Conservation (phyloP, 2,113 vertebrate genomes). For the Austrofundulus limnaeus region DNA sequence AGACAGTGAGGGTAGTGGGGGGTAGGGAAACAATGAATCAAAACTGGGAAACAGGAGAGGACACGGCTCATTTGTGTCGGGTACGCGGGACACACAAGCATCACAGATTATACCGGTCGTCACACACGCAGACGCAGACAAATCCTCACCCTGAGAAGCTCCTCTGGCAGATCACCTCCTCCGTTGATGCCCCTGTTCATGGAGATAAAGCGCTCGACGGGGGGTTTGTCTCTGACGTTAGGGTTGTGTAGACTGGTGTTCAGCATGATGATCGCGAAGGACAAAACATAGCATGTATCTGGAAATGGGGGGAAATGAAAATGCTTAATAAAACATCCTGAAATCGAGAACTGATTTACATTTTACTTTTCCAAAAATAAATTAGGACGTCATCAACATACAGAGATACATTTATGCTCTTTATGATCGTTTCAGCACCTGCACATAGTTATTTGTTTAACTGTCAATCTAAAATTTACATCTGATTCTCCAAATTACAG, state of each 20-base stretch:
- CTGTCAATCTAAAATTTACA: no score
- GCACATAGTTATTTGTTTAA: not conserved
- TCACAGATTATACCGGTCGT: constrained; percentile 17
- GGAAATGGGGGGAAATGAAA: not conserved
- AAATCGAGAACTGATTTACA: not conserved
- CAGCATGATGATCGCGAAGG: constrained; percentile 97
- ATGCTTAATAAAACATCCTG: not conserved
- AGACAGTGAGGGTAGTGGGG: not conserved
- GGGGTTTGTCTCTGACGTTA: constrained; percentile 95
- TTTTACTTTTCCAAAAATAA: no score
- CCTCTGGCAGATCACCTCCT: constrained; percentile 95
- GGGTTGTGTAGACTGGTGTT: constrained; percentile 98
- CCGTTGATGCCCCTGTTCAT: constrained; percentile 99
- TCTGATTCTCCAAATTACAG: not conserved
- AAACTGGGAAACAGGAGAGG: constrained; percentile 1
- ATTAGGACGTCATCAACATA: no score
- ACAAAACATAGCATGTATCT: constrained; percentile 98
- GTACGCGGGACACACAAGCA: constrained; percentile 1
- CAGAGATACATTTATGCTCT: no score
- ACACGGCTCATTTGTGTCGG: constrained; percentile 17
- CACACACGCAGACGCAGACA: constrained; percentile 6
- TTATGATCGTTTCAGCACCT: no score
- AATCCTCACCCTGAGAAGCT: constrained; percentile 85
- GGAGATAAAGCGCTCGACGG: constrained; percentile 93
- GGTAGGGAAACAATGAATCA: constrained; percentile 23